Base-by-base conservation (phyloP, 2,797 vertebrate genomes). In the Phylloscopus collybita region DNA sequence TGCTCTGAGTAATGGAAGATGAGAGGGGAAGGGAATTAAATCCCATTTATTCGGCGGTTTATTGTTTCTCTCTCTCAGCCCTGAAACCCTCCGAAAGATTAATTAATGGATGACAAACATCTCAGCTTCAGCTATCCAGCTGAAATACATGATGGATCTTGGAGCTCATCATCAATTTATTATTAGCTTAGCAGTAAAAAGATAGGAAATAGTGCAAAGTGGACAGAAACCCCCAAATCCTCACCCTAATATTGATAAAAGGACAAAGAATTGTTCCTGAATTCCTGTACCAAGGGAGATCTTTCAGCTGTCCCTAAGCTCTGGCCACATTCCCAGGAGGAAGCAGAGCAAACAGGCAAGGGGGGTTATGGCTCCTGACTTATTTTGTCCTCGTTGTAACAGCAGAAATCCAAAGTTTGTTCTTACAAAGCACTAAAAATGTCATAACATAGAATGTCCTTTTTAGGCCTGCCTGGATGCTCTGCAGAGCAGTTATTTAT, bases 21-120 rank as follows among this genome's bases (percentile, higher is more conserved):
- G 65, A 93, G 95, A 83, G 57, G 72, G 36, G 72, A 88, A 94
- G 75, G 64, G 92, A 96, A 85, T 95, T 80, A 94, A 95, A 67
- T 91, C 53, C 69, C 40, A 32, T 88, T 95, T 95, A 65, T 89
- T 95, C 54, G 18, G n/a, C 4, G 29, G 36, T 79, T 92, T 94
- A 66, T 88, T 96, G 82, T 94, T 86, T 94, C 74, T 79, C 57
- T 94, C 21, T 83, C 93, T 91, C 61, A 61, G 92, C 73, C 60
- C 80, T 80, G 88, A 84, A 93, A 95, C 70, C 66, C 45, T 90
- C 42, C 19, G 5, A 34, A 91, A 90, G 85, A 84, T 80, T 81
- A 92, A 94, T 93, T 93, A 93, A 56, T 49, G 70, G 60, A 72
- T 90, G 94, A 60, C 91, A 88, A 93, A 92, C 64, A 75, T 67